Conservation (phyloP, 2,797 vertebrate species). For the Peromyscus aztecus region DNA sequence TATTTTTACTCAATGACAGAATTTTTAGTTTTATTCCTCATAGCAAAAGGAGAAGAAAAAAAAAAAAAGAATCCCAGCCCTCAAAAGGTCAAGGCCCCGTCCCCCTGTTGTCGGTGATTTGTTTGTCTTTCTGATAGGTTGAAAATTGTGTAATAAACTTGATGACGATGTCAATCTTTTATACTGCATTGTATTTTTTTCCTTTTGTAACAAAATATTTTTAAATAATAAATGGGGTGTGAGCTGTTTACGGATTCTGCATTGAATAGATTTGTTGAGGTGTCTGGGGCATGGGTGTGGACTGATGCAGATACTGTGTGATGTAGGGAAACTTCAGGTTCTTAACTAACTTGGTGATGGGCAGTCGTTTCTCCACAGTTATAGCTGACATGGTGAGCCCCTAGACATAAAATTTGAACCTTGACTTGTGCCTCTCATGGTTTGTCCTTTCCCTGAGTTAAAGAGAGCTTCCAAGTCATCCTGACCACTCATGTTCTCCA, state of each 20-base stretch:
- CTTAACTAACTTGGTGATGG: not conserved
- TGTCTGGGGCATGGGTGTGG: conserved; percentile 39
- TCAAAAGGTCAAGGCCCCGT: conserved; percentile 81
- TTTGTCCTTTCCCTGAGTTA: not conserved
- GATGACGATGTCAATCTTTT: conserved; percentile 91
- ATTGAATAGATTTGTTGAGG: conserved; percentile 83
- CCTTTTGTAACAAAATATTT: conserved; percentile 82
- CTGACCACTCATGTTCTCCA: not conserved
- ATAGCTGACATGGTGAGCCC: not conserved
- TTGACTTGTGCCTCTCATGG: not conserved
- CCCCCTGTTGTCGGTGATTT: conserved; percentile 88
- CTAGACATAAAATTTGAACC: not conserved
- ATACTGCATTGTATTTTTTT: conserved; percentile 84
- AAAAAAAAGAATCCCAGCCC: conserved; percentile 47
- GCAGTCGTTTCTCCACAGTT: not conserved
- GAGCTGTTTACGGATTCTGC: conserved; percentile 76
- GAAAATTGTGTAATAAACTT: conserved; percentile 92
- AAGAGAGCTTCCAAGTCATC: not conserved
- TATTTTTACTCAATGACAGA: conserved; percentile 88
- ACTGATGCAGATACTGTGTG: not conserved
- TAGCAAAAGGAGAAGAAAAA: conserved; percentile 83
- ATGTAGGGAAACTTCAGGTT: not conserved
- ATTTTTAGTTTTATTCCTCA: conserved; percentile 89
- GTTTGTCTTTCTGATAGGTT: conserved; percentile 90
- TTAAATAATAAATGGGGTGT: conserved; percentile 82